Base-by-base conservation (phyloP, 2,113 vertebrate genomes). In the Hyaena hyaena region DNA sequence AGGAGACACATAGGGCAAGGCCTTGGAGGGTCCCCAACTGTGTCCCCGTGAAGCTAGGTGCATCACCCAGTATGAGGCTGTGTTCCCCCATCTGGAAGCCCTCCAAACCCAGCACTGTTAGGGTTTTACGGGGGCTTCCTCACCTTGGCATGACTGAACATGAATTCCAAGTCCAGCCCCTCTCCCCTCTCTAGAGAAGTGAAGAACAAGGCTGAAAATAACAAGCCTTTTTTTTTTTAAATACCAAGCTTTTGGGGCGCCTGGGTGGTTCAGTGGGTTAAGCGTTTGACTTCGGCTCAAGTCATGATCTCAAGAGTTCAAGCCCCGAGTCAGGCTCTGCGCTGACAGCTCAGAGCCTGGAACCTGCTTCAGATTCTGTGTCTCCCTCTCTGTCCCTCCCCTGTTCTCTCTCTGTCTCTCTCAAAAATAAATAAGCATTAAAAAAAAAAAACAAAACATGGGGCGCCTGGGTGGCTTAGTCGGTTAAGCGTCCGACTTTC, bases 1-100 rank as follows among this genome's bases (percentile, higher is more conserved):
- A 39, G 85, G 35, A 19, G 45, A 76, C 4, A 14, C n/a, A 12
- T 4, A 73, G 39, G 26, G 33, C 1, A 48, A 39, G 28, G 35
- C 12, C 50, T 2, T 1, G 21, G 21, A 55, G 50, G 15, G 63
- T 43, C 83, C 73, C 19, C 21, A 79, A 10, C 5, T 28, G 53
- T 35, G 19, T 31, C 19, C 45, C 61, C 0, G 0, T 15, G 21
- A 35, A 71, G 17, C 17, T 31, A 39, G 53, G 14, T 43, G 31
- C 0, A 1, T 3, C 43, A 35, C 65, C 65, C 4, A 1, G 26
- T 28, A 58, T 0, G 6, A 15, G 35, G 74, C 9, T 0, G 7
- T 7, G 68, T 24, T 61, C 10, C 7, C 48, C 23, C 23, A 16
- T 16, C 65, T 2, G 23, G 21, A 61, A 68, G 48, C 65, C 33